phyloP scores from a whole-genome alignment of 2,888 invertebrate species.

The Hypselothyrea guttata region DNA sequence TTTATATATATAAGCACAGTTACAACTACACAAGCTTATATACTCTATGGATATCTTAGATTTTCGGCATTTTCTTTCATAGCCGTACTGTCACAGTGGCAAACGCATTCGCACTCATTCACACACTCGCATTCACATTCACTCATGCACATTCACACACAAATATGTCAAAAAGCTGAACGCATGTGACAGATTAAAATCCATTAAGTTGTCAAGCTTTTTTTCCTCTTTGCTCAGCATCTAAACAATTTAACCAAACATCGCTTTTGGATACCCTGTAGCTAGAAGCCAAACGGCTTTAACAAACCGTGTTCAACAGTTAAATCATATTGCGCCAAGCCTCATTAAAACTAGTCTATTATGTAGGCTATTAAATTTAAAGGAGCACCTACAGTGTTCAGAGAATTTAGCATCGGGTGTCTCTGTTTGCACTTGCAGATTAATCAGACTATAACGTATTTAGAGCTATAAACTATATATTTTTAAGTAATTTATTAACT shows the following conservation, averaged over 20 bases:
- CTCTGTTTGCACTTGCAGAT: no score
- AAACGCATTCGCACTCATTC: slow-evolving; percentile 31
- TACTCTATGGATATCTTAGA: neutral
- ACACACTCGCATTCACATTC: slow-evolving; percentile 21
- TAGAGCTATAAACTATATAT: no score
- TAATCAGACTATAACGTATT: no score
- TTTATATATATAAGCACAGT: slow-evolving; percentile 13
- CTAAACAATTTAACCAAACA: slow-evolving; percentile 3
- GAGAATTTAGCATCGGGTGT: no score
- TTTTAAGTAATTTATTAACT: no score
- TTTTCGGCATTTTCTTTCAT: slow-evolving; percentile 31
- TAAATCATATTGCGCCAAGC: no score
- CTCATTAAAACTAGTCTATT: no score
- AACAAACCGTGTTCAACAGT: no score
- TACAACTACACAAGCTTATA: neutral
- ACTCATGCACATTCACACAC: slow-evolving; percentile 19
- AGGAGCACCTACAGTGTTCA: no score
- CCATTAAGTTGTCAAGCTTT: slow-evolving; percentile 78
- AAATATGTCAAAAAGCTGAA: slow-evolving; percentile 65
- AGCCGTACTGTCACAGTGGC: slow-evolving; percentile 15
- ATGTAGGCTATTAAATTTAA: no score
- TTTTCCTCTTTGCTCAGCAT: slow-evolving; percentile 7
- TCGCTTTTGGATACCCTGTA: neutral
- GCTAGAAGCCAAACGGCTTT: neutral
- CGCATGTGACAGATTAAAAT: slow-evolving; percentile 80